phyloP scores from a whole-genome alignment of 2,113 vertebrate species.

The Plectropomus leopardus region DNA sequence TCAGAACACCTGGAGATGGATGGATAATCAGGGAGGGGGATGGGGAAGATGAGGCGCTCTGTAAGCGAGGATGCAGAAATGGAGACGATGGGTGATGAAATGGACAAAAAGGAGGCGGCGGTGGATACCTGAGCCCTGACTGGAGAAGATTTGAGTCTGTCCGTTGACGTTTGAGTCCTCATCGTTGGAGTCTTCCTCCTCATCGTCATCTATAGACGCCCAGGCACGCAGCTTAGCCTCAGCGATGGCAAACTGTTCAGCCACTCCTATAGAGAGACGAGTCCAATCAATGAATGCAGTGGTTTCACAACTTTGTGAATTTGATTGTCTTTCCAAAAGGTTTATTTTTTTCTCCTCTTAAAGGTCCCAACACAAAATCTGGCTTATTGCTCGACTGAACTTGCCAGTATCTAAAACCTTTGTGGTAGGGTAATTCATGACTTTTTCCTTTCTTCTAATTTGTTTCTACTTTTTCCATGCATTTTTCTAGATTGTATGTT shows the following conservation, averaged over 20 bases:
- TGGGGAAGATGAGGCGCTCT: slow-evolving; percentile 45
- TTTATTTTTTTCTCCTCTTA: too few species aligned
- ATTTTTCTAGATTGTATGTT: too few species aligned
- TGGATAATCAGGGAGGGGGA: slow-evolving; percentile 17
- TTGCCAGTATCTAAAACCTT: too few species aligned
- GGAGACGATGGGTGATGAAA: slow-evolving; percentile 23
- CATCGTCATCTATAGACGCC: slow-evolving; percentile 94
- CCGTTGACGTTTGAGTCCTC: slow-evolving; percentile 88
- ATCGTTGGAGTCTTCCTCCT: slow-evolving; percentile 91
- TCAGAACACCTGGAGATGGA: slow-evolving; percentile 74
- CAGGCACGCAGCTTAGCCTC: slow-evolving; percentile 97
- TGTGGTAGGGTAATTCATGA: too few species aligned
- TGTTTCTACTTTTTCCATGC: too few species aligned
- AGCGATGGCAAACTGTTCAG: slow-evolving; percentile 96
- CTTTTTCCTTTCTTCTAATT: too few species aligned
- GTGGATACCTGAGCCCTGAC: slow-evolving; percentile 77
- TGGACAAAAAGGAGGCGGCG: background rate
- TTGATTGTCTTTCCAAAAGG: too few species aligned
- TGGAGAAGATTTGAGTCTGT: slow-evolving; percentile 48
- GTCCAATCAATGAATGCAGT: background rate
- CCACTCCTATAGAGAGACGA: slow-evolving; percentile 85
- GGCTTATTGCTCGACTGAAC: too few species aligned
- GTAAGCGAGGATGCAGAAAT: slow-evolving; percentile 44
- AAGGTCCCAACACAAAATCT: too few species aligned
- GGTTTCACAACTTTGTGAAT: too few species aligned